Conservation (phyloP, 2,113 vertebrate genomes). For the Camarhynchus parvulus region DNA sequence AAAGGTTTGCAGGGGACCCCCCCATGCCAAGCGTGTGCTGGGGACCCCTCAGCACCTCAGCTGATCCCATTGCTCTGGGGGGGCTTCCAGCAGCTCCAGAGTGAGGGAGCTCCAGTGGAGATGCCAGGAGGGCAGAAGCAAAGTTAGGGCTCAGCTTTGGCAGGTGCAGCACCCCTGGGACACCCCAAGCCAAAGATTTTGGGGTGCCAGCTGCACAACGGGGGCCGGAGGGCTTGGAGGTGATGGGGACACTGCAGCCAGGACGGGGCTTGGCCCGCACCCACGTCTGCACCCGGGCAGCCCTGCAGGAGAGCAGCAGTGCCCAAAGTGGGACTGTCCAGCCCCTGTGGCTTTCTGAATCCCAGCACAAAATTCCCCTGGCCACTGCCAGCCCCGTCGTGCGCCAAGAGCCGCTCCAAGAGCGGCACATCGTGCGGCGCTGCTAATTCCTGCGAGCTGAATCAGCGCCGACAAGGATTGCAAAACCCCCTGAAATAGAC, state of each 20-base stretch:
- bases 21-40: neutral
- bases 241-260: neutral
- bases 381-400: neutral
- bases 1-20: neutral
- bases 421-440: neutral
- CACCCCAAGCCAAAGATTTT: neutral
- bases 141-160: neutral
- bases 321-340: neutral
- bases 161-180: neutral
- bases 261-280: neutral
- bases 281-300: fast-evolving
- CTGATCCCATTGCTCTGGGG: neutral
- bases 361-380: neutral
- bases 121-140: neutral
- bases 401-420: neutral
- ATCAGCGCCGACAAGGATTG: constrained; percentile 25
- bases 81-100: neutral
- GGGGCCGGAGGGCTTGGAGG: fast-evolving
- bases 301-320: neutral
- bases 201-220: neutral
- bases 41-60: neutral
- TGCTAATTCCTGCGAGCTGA: constrained; percentile 32
- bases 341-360: neutral
- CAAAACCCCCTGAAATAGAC: constrained; percentile 46
- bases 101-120: fast-evolving